Conservation (phyloP, 2,888 invertebrate species). For the Tryphoninae sp. region DNA sequence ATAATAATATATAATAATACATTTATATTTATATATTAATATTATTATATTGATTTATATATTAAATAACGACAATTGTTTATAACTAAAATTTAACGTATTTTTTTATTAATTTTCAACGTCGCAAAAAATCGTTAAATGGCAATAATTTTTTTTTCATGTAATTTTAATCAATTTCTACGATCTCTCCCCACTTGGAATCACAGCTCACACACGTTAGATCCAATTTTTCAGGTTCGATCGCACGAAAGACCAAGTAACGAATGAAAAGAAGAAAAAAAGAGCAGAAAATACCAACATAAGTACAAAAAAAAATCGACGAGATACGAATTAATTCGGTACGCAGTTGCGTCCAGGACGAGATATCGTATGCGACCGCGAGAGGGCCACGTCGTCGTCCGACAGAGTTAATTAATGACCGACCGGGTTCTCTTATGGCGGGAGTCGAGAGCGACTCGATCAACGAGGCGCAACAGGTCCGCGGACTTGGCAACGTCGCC, state of each 20-base stretch:
- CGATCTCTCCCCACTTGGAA: background rate
- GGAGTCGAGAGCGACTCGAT: constrained; percentile 40
- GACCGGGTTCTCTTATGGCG: constrained; percentile 67
- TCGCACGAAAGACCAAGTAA: constrained; percentile 2
- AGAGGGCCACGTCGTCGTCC: constrained; percentile 65
- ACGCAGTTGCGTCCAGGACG: constrained; percentile 45
- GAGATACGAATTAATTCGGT: constrained; percentile 69
- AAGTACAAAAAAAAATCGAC: constrained; percentile 50
- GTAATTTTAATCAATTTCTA: too few relatives aligned
- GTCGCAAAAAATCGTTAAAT: too few relatives aligned
- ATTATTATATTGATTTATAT: too few relatives aligned
- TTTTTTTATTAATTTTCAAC: too few relatives aligned
- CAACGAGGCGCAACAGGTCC: constrained; percentile 75
- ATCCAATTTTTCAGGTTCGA: background rate
- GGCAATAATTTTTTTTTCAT: too few relatives aligned
- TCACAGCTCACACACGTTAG: background rate
- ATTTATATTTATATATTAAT: too few relatives aligned
- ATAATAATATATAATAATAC: too few relatives aligned
- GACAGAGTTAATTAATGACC: constrained; percentile 74
- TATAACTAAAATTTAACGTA: too few relatives aligned
- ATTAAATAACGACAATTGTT: too few relatives aligned
- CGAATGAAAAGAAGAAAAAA: constrained; percentile 6
- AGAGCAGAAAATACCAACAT: constrained; percentile 2
- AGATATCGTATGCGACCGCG: constrained; percentile 29
- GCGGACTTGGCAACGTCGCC: constrained; percentile 78